Conservation (phyloP, 2,113 vertebrate genomes). For the Bombycilla garrulus region DNA sequence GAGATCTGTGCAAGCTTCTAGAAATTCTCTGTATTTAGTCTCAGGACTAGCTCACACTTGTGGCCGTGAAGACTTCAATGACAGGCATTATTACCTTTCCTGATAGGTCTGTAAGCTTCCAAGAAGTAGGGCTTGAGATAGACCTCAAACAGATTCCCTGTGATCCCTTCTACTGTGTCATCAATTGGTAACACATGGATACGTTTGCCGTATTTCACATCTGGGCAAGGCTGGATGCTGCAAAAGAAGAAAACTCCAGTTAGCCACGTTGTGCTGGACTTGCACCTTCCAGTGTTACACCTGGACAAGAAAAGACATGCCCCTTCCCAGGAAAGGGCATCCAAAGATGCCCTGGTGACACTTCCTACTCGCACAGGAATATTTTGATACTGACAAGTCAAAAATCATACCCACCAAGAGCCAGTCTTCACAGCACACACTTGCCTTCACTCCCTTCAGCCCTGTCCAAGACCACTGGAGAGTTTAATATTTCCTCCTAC, state of each 20-base stretch:
- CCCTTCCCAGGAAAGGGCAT: background rate
- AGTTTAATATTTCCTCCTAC: background rate
- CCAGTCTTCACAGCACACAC: background rate
- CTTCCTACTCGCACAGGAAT: background rate
- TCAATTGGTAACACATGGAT: conserved; percentile 98
- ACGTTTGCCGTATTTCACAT: conserved; percentile 97
- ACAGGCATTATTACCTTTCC: conserved; percentile 83
- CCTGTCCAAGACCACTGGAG: background rate
- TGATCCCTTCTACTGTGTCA: conserved; percentile 98
- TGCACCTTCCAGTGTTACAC: background rate
- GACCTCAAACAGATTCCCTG: conserved; percentile 97
- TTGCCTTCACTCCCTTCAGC: background rate
- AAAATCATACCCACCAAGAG: background rate
- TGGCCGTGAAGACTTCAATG: background rate
- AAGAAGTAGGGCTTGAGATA: conserved; percentile 98
- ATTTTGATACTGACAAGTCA: background rate
- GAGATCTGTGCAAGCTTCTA: background rate
- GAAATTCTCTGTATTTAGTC: background rate
- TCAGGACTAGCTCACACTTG: background rate
- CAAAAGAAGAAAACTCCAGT: conserved; percentile 58
- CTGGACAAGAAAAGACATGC: background rate
- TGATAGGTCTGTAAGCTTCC: conserved; percentile 97
- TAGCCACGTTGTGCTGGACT: background rate
- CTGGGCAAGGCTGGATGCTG: conserved; percentile 99
- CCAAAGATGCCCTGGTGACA: background rate